phyloP scores from a whole-genome alignment of 2,113 vertebrate species.

The Dendrocopos noguchii region DNA sequence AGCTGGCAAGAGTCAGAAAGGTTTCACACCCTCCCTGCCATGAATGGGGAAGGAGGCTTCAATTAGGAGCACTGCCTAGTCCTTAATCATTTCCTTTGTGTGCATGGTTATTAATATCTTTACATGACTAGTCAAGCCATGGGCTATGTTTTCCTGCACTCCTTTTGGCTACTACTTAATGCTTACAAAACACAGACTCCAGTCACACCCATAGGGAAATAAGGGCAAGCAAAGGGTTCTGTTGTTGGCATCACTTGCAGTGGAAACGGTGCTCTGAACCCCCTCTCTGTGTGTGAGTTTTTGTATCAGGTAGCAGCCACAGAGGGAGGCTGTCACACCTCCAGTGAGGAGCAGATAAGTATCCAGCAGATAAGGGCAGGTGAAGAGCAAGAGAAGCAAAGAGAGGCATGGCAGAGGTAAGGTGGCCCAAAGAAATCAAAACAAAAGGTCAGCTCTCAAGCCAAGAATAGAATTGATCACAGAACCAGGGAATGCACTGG shows the following conservation, averaged over 20 bases:
- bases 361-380: not conserved
- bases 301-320: not conserved
- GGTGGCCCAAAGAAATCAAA: not conserved
- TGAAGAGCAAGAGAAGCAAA: not conserved
- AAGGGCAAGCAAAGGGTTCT: not conserved
- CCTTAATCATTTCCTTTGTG: slow-evolving; percentile 32
- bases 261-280: not conserved
- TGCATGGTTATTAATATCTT: slow-evolving; percentile 31
- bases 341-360: not conserved
- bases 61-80: slow-evolving; percentile 27
- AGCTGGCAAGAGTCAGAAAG: slow-evolving; percentile 5
- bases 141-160: slow-evolving; percentile 20
- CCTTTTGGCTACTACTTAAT: not conserved
- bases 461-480: not conserved
- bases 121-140: not conserved
- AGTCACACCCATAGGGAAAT: not conserved
- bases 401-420: not conserved
- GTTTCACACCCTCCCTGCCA: slow-evolving; percentile 42
- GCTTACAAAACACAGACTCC: not conserved
- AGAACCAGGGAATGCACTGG: too few relatives aligned
- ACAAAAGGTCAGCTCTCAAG: not conserved
- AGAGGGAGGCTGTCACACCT: not conserved
- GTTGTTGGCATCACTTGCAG: not conserved
- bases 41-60: slow-evolving; percentile 21
- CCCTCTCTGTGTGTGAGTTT: not conserved